Conservation (phyloP, 2,113 vertebrate genomes). For the Lepidothrix coronata region DNA sequence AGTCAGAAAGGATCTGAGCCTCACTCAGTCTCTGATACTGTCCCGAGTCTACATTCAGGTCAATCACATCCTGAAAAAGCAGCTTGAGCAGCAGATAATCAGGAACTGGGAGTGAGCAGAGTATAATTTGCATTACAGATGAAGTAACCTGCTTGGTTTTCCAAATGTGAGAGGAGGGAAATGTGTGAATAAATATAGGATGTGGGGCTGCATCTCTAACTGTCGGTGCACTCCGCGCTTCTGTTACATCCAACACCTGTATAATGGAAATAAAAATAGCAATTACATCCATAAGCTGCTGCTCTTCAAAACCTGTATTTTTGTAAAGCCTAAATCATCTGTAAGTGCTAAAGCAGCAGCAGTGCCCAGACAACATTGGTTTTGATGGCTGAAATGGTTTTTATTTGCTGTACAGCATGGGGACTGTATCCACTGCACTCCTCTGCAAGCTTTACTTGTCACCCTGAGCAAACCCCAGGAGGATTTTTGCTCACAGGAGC, state of each 20-base stretch:
- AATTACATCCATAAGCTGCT: background rate
- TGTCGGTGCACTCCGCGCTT: background rate
- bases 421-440: background rate
- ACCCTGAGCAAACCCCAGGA: background rate
- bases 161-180: background rate
- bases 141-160: background rate
- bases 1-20: background rate
- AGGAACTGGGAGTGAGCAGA: background rate
- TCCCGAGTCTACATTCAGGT: background rate
- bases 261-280: background rate
- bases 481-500: background rate
- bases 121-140: background rate
- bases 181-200: background rate
- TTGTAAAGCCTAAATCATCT: background rate
- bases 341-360: background rate
- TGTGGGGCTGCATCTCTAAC: background rate
- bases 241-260: background rate
- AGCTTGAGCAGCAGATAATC: background rate
- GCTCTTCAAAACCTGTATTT: background rate
- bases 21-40: background rate
- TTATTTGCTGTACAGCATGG: background rate
- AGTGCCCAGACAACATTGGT: background rate
- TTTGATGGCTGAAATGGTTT: background rate
- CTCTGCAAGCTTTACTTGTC: background rate
- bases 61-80: background rate